Base-by-base conservation (phyloP, 2,113 vertebrate genomes). In the Himantopus leucocephalus region DNA sequence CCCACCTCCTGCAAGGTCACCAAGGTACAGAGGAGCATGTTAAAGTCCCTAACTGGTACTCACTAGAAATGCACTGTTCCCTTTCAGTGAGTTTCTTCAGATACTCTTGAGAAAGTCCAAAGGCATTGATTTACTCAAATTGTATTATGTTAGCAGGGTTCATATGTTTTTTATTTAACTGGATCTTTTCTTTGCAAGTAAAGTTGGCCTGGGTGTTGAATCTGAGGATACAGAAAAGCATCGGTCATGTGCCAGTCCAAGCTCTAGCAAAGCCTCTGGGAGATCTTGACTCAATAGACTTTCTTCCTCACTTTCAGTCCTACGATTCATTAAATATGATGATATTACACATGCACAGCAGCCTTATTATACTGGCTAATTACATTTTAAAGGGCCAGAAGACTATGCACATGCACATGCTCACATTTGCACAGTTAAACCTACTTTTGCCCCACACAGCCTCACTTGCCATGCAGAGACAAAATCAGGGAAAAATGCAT, bases 141-240 rank as follows among this genome's bases (percentile, higher is more conserved):
- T 71, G 29, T 39, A 77, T 84, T 81, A 81, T 89, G 94, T 92
- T 78, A 84, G 23, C 17, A 53, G 43, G 34, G 9, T 56, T 94
- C 83, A 75, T 92, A 45, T 45, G 73, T 6, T 56, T 88, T 96
- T 88, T 91, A 91, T 94, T 96, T 80, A 77, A 91, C 45, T 52
- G 60, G 30, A 72, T 91, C 60, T 84, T 93, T 85, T 83, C 58
- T 90, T 86, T 87, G 30, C 3, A 3, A 91, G 68, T 88, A 26
- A 80, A 92, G 48, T 50, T 91, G 60, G 43, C 52, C 64, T 81
- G 77, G 48, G 60, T 93, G 59, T 83, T 86, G 83, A 71, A 84
- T 75, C 43, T 0, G 10, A 92, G 73, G 70, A 84, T 68, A 84
- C 16, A 92, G 79, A 84, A 88, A 81, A 72, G 19, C 39, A 72